Base-by-base conservation (phyloP, 2,113 vertebrate genomes). In the Theristicus caerulescens region DNA sequence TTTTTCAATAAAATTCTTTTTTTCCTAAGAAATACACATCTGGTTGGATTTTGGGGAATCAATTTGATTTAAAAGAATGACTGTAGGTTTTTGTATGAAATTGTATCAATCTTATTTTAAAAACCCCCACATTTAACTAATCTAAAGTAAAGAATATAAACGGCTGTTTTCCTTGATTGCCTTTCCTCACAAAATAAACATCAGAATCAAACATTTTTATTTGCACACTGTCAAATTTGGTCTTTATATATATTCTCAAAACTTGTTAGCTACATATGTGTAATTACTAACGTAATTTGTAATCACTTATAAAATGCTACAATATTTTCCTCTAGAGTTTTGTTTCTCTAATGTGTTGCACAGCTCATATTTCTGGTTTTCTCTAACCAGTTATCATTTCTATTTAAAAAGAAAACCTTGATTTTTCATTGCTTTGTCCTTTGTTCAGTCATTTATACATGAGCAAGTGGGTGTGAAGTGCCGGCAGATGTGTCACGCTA, bases 381-480 rank as follows among this genome's bases (percentile, higher is more conserved):
- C 57, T 89, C 38, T 74, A 90, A 88, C 51, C 59, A 61, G 46
- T 73, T 93, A 69, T 49, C 10, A 4, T 78, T 76, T 11, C 73
- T 71, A 40, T 79, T 94, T 87, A 72, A 57, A 88, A 93, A 90
- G 55, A 16, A 57, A 89, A 82, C 61, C 86, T 61, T 76, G 61
- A 84, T 66, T 94, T 94, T 92, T 51, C 83, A 51, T n/a, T 91
- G 77, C 61, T 93, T 92, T 86, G 69, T 78, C 90, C 94, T 83
- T 79, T 92, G 69, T 84, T 92, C 77, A 82, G 83, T 82, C 77
- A 84, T 91, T 96, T 86, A 76, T 71, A 91, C 44, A 61, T 13
- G 73, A 93, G 70, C 49, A 93, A 92, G 92, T 82, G 91, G 94
- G 95, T 94, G 91, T 93, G 73, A 96, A 91, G 89, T 9, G 65